Conservation (phyloP, 2,888 invertebrate species). For the Aromia moschata region DNA sequence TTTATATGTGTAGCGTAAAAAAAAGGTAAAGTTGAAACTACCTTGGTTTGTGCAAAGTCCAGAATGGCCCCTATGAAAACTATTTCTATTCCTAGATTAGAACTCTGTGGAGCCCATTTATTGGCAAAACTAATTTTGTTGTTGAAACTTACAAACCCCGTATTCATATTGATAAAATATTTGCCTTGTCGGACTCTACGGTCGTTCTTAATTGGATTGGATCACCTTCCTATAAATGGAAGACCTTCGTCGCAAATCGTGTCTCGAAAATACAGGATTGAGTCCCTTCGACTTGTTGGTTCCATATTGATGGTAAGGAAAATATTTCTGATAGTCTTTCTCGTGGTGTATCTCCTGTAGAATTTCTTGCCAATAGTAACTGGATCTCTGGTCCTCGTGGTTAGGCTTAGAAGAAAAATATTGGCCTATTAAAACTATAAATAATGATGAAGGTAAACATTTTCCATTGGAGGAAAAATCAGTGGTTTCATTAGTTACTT, state of each 20-base stretch:
- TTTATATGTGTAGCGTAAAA: too few relatives aligned
- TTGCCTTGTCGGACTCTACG: too few relatives aligned
- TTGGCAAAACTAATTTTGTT: too few relatives aligned
- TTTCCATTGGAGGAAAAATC: neutral
- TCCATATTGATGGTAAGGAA: slow-evolving; percentile 7
- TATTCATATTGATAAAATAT: too few relatives aligned
- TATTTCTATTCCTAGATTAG: too few relatives aligned
- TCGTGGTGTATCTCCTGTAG: slow-evolving; percentile 1
- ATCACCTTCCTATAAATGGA: slow-evolving; percentile 1
- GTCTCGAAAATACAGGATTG: slow-evolving; percentile 2
- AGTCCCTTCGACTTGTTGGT: neutral
- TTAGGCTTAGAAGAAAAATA: neutral
- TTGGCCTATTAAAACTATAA: slow-evolving; percentile 3
- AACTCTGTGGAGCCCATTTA: too few relatives aligned
- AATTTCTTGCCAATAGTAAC: slow-evolving; percentile 1
- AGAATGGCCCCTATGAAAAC: too few relatives aligned
- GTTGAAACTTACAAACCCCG: too few relatives aligned
- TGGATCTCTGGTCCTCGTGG: slow-evolving; percentile 7
- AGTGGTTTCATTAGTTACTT: slow-evolving; percentile 1
- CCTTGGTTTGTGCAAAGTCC: too few relatives aligned
- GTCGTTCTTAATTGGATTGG: slow-evolving; percentile 4
- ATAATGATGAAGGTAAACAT: neutral
- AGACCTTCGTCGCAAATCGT: slow-evolving; percentile 6
- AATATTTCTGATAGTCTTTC: slow-evolving; percentile 4
- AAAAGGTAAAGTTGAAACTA: too few relatives aligned